Evolutionary conservation across 2,797 vertebrate species (phyloP), one percentile per base, ranked within the genome.

Genomic region (Cossypha dichroa): DNA sequence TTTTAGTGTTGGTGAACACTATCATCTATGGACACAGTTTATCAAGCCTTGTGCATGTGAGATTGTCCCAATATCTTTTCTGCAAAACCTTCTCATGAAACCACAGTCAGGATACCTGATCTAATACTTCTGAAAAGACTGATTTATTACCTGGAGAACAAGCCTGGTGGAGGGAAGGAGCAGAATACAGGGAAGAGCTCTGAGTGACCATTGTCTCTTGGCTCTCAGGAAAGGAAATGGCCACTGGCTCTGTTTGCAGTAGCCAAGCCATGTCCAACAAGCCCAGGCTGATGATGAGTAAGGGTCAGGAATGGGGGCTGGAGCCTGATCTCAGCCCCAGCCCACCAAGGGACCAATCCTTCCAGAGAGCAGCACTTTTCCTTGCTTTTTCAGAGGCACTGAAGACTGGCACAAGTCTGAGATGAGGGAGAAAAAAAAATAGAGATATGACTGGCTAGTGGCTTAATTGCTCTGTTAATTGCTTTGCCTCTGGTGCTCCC

Each of bases 401-500:
- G 28, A n/a, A 77, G 40, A 79, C 14, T 46, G 21, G 14, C 40
- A 66, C 18, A 59, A 79, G 4, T 55, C 60, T 82, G n/a, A 82
- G 64, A 79, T 34, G 28, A n/a, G 13, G 17, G 13, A 48, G 2
- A 7, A 56, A 40, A 26, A 26, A 16, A 4, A 34, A 40, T 9
- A 58, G 7, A 86, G 26, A 45, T 2, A 60, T 38, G 25, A 63
- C 67, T 88, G 69, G 49, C 46, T 84, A 70, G 16, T 13, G n/a
- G 36, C 29, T 94, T 96, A 95, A 96, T 93, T 95, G 64, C 79
- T 94, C 33, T 83, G 81, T 90, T 96, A 97, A 95, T 95, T 97
- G 88, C 78, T 96, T 95, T 93, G 84, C 86, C 84, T 92, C 74
- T 94, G 86, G 77, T 96, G 55, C n/a, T 95, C 38, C n/a, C 10